A percentile compares a stretch with the other conserved stretches of the same genome.
Conservation (phyloP, 2,113 vertebrate species). For the Fregata magnificens region DNA sequence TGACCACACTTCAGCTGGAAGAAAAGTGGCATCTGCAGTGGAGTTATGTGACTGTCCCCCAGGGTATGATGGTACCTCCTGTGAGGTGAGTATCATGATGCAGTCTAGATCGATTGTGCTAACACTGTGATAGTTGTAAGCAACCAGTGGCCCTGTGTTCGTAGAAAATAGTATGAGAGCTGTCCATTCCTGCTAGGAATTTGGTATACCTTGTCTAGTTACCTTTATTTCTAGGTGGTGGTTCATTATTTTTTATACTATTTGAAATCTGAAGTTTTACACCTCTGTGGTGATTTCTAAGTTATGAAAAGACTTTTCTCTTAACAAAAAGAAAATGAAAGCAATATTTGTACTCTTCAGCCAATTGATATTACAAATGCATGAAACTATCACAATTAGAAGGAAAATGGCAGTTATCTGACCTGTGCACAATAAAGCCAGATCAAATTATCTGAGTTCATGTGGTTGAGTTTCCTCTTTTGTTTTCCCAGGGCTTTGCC, state of each 20-base stretch:
- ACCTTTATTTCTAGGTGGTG: not conserved
- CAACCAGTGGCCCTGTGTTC: not conserved
- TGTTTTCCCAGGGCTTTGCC: not conserved
- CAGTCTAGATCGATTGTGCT: not conserved
- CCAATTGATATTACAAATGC: not conserved
- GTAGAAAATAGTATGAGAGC: not conserved
- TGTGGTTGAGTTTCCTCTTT: not conserved
- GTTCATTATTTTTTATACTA: not conserved
- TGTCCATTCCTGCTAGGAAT: not conserved
- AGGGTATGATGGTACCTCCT: constrained; percentile 82
- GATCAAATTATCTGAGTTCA: not conserved
- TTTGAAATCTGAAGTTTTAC: not conserved
- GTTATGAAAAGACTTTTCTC: not conserved
- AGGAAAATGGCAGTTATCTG: not conserved
- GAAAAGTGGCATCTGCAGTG: constrained; percentile 69
- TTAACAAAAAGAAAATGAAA: not conserved
- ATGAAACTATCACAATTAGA: not conserved
- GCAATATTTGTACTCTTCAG: not conserved
- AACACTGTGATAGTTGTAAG: not conserved
- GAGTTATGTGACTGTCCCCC: constrained; percentile 84
- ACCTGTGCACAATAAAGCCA: not conserved
- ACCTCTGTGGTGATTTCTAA: not conserved
- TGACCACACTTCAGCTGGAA: constrained; percentile 45
- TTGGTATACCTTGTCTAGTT: not conserved
- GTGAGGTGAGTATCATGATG: constrained; percentile 77